A percentile compares a stretch with the other conserved stretches of the same genome.
These are phyloP conservation scores for Pelochelys cantorii DNA, from an alignment of 2,797 vertebrate genomes.

Conservation along the genomic window DNA sequence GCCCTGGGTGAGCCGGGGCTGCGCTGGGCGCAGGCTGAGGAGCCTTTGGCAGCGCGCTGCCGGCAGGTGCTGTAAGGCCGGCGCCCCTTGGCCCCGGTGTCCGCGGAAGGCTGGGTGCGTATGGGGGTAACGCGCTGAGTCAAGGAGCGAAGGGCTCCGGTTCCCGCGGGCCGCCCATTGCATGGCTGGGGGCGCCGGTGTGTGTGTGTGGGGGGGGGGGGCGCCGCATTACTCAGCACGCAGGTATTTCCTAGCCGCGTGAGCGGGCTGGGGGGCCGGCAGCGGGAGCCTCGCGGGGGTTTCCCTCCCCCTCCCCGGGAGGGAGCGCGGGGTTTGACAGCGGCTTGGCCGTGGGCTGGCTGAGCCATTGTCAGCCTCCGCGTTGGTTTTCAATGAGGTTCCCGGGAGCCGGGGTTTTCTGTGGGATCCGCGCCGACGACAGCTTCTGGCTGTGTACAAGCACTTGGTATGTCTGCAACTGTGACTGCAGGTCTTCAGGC, in stretches of 20 bases:
- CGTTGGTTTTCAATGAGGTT: neutral
- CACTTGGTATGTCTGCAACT: neutral
- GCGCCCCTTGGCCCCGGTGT: neutral
- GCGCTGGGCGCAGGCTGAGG: neutral
- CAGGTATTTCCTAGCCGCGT: slow-evolving; percentile 68
- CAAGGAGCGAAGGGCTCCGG: no score
- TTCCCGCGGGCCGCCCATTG: no score
- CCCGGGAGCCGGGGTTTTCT: neutral
- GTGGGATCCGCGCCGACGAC: neutral
- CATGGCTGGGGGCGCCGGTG: neutral
- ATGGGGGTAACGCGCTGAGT: neutral
- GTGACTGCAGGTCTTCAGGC: neutral
- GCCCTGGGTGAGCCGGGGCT: neutral
- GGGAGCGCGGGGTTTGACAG: neutral
- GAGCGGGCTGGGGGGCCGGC: neutral
- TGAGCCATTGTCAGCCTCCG: neutral
- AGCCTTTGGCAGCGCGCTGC: neutral
- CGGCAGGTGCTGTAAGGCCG: neutral
- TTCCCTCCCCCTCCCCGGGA: neutral
- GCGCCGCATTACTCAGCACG: slow-evolving; percentile 71
- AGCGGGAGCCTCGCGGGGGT: neutral
- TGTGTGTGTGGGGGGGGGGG: no score
- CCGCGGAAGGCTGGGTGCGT: neutral
- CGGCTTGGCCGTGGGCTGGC: neutral
- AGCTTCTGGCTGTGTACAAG: neutral